Base-by-base conservation (phyloP, 1,140 invertebrate genomes). In the Rhysida immarginata region DNA sequence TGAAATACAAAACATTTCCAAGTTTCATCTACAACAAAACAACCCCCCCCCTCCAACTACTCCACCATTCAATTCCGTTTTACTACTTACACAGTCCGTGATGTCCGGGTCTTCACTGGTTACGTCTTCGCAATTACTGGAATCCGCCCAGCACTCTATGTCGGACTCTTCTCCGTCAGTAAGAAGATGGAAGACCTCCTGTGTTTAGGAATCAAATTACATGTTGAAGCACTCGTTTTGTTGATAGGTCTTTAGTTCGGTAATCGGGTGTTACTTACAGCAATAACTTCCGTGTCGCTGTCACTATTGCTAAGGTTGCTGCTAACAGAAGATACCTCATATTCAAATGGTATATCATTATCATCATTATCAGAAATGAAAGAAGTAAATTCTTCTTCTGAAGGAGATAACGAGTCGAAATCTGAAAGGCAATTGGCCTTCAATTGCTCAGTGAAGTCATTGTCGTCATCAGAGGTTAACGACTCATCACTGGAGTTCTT, bases 81-180 rank as follows among this genome's bases (percentile, higher is more conserved):
- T n/a, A n/a, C n/a, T n/a, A n/a, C 52, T 53, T 53, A 53, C 52
- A 26, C 2, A 2, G 26, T 55, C 42, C 16, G 20, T 45, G 16
- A 55, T 44, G 8, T 55, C 53, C 2, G 53, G 53, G 27, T 55
- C 53, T 55, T n/a, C 18, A 55, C 26, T 23, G 13, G 18, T 18
- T 16, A 11, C 3, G 5, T 13, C 51, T 3, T 46, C 42, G 2
- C 26, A 11, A 26, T 23, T 29, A 26, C 53, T 55, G 3, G 2
- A 2, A 26, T 55, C 53, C 2, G 53, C 53, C 53, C 53, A 55
- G 25, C 48, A 55, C 3, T 48, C 53, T 26, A 55, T 55, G 8
- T 45, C 53, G 16, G 42, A 13, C 3, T 27, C 42, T 11, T 44
- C 35, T 8, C 25, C 25, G 5, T n/a, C n/a, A n/a, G n/a, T n/a